Conservation (phyloP, 2,888 invertebrate genomes). For the Microctonus brassicae region DNA sequence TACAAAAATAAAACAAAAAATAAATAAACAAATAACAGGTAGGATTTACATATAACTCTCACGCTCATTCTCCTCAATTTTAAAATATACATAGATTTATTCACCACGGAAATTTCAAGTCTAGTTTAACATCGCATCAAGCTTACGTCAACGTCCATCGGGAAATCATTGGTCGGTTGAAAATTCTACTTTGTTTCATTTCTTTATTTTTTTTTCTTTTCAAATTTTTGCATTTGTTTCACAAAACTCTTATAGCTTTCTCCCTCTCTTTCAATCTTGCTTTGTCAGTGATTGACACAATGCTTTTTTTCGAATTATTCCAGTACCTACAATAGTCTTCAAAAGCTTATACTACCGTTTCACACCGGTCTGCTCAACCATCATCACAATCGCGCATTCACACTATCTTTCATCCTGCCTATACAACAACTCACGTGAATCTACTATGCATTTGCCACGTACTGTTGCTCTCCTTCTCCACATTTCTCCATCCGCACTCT, state of each 20-base stretch:
- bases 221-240: constrained; percentile 7
- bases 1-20: too few species aligned
- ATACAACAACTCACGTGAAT: neutral
- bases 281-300: neutral
- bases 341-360: too few species aligned
- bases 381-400: neutral
- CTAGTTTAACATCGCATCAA: neutral
- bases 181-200: neutral
- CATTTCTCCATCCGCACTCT: neutral
- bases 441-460: neutral
- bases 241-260: too few species aligned
- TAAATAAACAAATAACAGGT: constrained; percentile 56
- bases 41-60: constrained; percentile 51
- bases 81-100: neutral
- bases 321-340: neutral
- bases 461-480: neutral
- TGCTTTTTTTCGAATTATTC: neutral
- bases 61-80: neutral
- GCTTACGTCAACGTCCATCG: neutral
- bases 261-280: neutral
- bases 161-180: neutral
- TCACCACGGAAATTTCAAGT: neutral
- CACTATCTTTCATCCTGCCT: neutral
- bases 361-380: neutral
- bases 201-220: neutral